Base-by-base conservation (phyloP, 2,113 vertebrate genomes). In the Pterophyllum scalare region DNA sequence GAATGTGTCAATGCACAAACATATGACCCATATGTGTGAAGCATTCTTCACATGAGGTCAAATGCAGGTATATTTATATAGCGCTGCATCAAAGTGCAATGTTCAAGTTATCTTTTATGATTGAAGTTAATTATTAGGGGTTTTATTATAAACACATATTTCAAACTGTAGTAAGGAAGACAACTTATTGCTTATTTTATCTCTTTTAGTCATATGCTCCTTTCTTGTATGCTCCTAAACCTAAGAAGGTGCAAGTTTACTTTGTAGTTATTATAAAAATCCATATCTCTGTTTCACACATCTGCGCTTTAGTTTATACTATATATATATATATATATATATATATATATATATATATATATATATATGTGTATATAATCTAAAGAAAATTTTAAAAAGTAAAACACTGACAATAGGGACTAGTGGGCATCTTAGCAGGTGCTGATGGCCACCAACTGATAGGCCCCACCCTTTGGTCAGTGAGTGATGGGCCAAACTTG, bases 401-500 rank as follows among this genome's bases (percentile, higher is more conserved):
- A 28, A 85, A 89, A 75, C 12, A 28, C 26, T 13, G 43, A 31
- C 14, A 59, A 79, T 40, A 83, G 79, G 86, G 59, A 46, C 77
- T 40, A 75, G 67, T 78, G 67, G 89, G 90, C 87, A 84, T 89
- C 84, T 80, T 80, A 92, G 86, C 86, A 57, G 65, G 87, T 75
- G 94, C 85, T 86, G 94, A 95, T 95, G 95, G 87, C 94, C 87
- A 82, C 93, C 87, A 95, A 94, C 94, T 94, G 93, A 93, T 93
- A 95, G 94, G 85, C 91, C 93, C 88, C 87, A 88, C 94, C 93
- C 94, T 93, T 93, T 88, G 93, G 93, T 94, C 95, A 88, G 92
- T 95, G 95, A 96, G 95, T 94, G 96, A 97, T 94, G 94, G 95
- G 93, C 92, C 93, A 93, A 96, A 94, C 92, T 95, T 97, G 96